These are phyloP conservation scores for Lindbergichthys nudifrons DNA, from an alignment of 2,797 vertebrate genomes.

Conservation along the genomic window DNA sequence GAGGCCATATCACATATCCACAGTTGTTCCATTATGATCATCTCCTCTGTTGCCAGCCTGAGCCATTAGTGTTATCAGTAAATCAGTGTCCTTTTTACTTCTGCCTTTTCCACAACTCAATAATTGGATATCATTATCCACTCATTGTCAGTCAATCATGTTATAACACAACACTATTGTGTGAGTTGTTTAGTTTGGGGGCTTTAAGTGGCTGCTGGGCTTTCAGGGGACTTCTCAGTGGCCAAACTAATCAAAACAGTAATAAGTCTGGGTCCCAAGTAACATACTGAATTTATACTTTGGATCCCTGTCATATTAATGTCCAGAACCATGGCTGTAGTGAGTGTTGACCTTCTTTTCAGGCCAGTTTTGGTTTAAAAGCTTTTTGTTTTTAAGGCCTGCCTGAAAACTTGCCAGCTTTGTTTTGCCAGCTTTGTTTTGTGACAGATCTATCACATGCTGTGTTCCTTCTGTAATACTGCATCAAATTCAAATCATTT, in stretches of 20 bases:
- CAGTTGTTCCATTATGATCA: constrained; percentile 26
- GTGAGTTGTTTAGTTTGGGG: not conserved
- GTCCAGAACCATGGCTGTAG: not conserved
- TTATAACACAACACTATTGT: constrained; percentile 1
- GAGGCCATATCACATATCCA: constrained; percentile 19
- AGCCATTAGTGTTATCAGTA: constrained; percentile 26
- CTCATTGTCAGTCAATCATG: not conserved
- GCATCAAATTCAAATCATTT: not conserved
- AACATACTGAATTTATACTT: constrained; percentile 9
- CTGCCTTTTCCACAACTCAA: constrained; percentile 4
- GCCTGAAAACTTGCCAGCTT: constrained; percentile 5
- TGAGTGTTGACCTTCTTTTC: constrained; percentile 1
- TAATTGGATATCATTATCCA: constrained; percentile 5
- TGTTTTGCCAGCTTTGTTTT: constrained; percentile 31
- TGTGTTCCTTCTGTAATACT: constrained; percentile 4
- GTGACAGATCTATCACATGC: constrained; percentile 8
- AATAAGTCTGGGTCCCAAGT: not conserved
- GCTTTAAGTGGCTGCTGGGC: not conserved
- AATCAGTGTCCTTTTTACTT: not conserved
- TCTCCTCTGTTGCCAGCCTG: not conserved
- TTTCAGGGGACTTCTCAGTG: not conserved
- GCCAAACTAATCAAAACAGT: not conserved
- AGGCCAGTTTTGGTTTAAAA: constrained; percentile 20
- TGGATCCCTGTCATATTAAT: constrained; percentile 2
- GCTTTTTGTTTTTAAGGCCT: constrained; percentile 13